A percentile compares a stretch with the other conserved stretches of the same genome.
These are phyloP conservation scores for Lysiphlebus fabarum DNA, from an alignment of 1,140 invertebrate species.

Conservation along the genomic window DNA sequence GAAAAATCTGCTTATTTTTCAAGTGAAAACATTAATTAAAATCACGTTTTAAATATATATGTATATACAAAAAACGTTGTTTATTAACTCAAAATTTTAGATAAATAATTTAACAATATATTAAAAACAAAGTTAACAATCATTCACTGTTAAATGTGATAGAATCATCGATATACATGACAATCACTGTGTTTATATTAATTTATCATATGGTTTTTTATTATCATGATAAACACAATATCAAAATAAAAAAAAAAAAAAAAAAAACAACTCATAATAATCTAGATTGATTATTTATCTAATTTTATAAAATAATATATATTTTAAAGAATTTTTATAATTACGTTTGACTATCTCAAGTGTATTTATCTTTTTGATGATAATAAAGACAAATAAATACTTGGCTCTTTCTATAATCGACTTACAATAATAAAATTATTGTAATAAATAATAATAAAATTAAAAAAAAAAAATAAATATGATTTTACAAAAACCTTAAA, in stretches of 20 bases:
- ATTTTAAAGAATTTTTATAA: neutral
- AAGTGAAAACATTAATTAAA: too few species aligned
- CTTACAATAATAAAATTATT: conserved; percentile 4
- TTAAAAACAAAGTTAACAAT: too few species aligned
- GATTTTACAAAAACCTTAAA: neutral
- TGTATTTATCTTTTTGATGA: conserved; percentile 1
- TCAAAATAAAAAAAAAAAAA: too few species aligned
- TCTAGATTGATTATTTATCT: neutral
- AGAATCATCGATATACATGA: too few species aligned
- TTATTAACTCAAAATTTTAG: too few species aligned
- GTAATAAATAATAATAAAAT: neutral
- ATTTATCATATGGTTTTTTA: neutral
- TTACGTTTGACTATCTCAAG: neutral
- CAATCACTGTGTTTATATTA: too few species aligned
- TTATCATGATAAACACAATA: neutral
- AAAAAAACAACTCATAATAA: neutral
- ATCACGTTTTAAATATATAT: too few species aligned
- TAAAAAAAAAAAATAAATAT: neutral
- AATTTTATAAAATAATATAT: too few species aligned
- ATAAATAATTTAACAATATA: too few species aligned
- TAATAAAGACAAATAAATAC: neutral
- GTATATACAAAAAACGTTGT: too few species aligned
- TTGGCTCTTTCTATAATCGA: neutral
- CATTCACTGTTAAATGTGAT: too few species aligned
- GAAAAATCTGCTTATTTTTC: too few species aligned